Conservation (phyloP, 2,797 vertebrate species). For the Tachyglossus aculeatus region DNA sequence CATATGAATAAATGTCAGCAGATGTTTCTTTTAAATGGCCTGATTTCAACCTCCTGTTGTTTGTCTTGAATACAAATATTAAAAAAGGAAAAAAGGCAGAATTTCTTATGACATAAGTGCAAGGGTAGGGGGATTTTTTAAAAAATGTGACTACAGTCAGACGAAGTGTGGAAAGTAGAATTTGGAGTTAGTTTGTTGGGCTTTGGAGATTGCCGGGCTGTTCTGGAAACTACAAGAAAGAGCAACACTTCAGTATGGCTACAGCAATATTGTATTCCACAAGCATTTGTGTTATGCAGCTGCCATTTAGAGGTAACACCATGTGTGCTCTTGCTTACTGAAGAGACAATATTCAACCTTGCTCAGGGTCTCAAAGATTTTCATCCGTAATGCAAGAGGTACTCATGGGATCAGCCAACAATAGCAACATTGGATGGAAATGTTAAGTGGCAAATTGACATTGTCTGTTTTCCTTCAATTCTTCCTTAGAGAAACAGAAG, state of each 20-base stretch:
- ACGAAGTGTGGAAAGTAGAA: conserved; percentile 70
- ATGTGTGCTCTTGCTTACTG: conserved; percentile 18
- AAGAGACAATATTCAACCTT: background rate
- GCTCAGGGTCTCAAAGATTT: conserved; percentile 10
- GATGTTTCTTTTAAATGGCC: conserved; percentile 86
- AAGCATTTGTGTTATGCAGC: conserved; percentile 27
- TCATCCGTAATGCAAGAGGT: background rate
- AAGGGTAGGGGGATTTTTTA: conserved; percentile 76
- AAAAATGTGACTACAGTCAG: conserved; percentile 75
- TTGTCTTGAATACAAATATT: conserved; percentile 87
- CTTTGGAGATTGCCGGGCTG: conserved; percentile 51
- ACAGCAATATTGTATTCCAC: conserved; percentile 31
- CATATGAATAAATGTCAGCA: conserved; percentile 86
- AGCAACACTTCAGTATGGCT: conserved; percentile 44
- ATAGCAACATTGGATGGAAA: background rate
- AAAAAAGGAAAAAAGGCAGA: conserved; percentile 80
- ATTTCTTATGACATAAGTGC: conserved; percentile 82
- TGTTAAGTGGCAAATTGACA: conserved; percentile 9
- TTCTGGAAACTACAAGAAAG: conserved; percentile 58
- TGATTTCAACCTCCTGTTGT: conserved; percentile 86
- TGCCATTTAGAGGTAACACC: conserved; percentile 10
- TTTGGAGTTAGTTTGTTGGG: conserved; percentile 68
- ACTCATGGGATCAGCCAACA: background rate
- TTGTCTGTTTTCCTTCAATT: background rate
- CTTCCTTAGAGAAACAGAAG: conserved; percentile 30